These are phyloP conservation scores for Dryobotodes eremita DNA, from an alignment of 2,888 invertebrate species.

Conservation along the genomic window DNA sequence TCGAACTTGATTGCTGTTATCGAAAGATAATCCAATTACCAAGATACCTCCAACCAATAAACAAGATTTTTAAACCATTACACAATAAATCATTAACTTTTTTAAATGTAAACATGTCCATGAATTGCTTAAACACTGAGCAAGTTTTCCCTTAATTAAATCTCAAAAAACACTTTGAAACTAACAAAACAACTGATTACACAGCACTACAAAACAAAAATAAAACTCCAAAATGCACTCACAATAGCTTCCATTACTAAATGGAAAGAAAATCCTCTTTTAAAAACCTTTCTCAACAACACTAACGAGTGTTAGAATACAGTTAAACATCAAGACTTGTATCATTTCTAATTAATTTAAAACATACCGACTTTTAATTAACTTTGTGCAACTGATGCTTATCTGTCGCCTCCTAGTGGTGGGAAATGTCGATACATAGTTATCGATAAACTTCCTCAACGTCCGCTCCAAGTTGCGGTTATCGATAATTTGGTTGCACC, in stretches of 20 bases:
- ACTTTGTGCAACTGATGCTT: conserved; percentile 80
- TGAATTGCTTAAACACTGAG: background rate
- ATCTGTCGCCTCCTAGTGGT: conserved; percentile 71
- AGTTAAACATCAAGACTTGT: conserved; percentile 44
- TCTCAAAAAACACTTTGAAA: conserved; percentile 2
- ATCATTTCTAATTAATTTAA: conserved; percentile 79
- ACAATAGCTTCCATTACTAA: conserved; percentile 25
- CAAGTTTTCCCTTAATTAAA: background rate
- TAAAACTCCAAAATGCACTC: conserved; percentile 32
- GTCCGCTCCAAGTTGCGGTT: conserved; percentile 52
- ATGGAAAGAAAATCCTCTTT: conserved; percentile 38
- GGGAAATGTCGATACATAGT: conserved; percentile 60
- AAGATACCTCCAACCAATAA: background rate
- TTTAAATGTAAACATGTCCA: background rate
- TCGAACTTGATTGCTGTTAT: too few relatives aligned
- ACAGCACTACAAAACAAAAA: conserved; percentile 22
- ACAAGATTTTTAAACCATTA: background rate
- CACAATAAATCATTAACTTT: background rate
- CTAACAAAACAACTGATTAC: conserved; percentile 7
- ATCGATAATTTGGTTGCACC: conserved; percentile 65
- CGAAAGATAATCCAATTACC: background rate
- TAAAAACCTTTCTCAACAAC: conserved; percentile 21
- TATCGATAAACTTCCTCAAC: conserved; percentile 57
- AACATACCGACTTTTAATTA: conserved; percentile 80
- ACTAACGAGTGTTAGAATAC: conserved; percentile 34